Evolutionary conservation across 2,113 vertebrate genomes (phyloP), one percentile per base, ranked within the genome.

Genomic region (Vulpes vulpes): DNA sequence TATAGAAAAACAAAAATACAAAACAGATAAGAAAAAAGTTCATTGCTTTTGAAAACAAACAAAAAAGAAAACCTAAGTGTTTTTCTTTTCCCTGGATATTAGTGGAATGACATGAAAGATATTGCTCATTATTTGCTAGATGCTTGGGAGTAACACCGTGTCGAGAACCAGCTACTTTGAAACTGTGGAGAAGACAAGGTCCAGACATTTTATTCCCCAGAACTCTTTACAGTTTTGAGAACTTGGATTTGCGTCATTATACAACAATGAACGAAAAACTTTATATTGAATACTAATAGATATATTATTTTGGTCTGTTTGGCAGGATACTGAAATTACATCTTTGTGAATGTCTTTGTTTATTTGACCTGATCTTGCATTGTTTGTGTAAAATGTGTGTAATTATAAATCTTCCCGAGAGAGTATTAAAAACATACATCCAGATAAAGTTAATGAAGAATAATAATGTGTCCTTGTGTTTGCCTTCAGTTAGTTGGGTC

Each of bases 391-490:
- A 97, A 78, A 67, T 84, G 6, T 78, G 53, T 64, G 8, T 89
- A 94, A 82, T 93, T 94, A 55, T 32, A 91, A 12, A 84, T 27
- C 81, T 96, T 38, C 16, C 12, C 65, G 55, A 12, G 12, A 84
- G 10, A 87, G 8, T 83, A 23, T 71, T 84, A 38, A 76, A 55
- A 88, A 60, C 10, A 67, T 49, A 62, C 19, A 78, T 19, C n/a
- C 35, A 49, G n/a, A 53, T 85, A 51, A 96, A 94, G 16, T 74
- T 73, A 85, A 86, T 95, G 64, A 85, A 83, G 15, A 60, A 64
- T 22, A 82, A n/a, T n/a, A 51, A 80, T 78, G 0, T 49, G 19
- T 14, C n/a, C 71, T 88, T 92, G 30, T 89, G 10, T 53, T 7
- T 85, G 16, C 55, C 57, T 51, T 51, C 9, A n/a, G 20, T 67